Base-by-base conservation (phyloP, 2,888 invertebrate species). In the Mechanitis messenoides region DNA sequence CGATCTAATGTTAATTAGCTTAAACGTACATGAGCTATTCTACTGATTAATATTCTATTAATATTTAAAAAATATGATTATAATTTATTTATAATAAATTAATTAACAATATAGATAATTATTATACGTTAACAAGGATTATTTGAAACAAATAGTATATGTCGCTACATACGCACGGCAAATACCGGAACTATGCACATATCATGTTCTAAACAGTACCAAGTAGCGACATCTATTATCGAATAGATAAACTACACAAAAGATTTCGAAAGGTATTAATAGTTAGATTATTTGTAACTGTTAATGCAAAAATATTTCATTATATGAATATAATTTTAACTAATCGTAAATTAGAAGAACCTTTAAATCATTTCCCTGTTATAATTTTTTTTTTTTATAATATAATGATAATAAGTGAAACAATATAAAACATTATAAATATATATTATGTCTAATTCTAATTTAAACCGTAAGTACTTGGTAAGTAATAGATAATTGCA, bases 1-100 rank as follows among this genome's bases (percentile, higher is more conserved):
- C 84, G 84, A 86, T 88, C 88, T 89, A 88, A 89, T 89, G 89
- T 89, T 88, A 88, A 89, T 89, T 88, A 89, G 87, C 84, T 88
- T 83, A 85, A 88, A 84, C 87, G 87, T 79, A 85, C 85, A 83
- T 84, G 81, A 79, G 80, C 84, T 81, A 77, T 77, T 78, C 80
- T 74, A 20, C 45, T 55, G 42, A 56, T 59, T 45, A 59, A 38
- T 50, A 54, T n/a, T 56, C 28, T 45, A 45, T n/a, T 35, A 3
- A 53, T 55, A 58, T 28, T 55, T 45, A n/a, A 20, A 9, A 20
- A 9, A 50, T 28, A 45, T 33, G 53, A 47, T 58, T 54, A 20
- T 5, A 6, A 31, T 31, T 31, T 11, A 45, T 53, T 5, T 5
- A 38, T 20, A 33, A 12, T 31, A 12, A 3, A 12, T 11, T 28